A percentile compares a stretch with the other conserved stretches of the same genome.
Evolutionary conservation across 2,888 invertebrate species (phyloP).

Genomic region (Cacoxenus indagator): DNA sequence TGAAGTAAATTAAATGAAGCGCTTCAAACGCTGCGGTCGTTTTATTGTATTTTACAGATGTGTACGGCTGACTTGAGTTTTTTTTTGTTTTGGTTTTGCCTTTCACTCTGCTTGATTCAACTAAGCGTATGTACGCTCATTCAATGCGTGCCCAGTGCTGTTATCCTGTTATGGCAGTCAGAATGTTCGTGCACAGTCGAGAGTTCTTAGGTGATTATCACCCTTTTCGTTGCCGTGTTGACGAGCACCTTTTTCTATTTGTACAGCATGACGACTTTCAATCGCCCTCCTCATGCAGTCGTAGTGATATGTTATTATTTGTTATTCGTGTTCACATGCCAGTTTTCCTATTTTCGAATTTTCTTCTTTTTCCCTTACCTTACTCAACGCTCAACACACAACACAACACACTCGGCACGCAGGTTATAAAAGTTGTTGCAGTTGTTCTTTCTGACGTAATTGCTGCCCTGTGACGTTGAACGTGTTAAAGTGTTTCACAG

Average conservation of each 20-base stretch:
- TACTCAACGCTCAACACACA: background rate
- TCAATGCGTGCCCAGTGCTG: background rate
- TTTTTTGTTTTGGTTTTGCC: background rate
- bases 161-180: background rate
- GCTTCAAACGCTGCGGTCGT: background rate
- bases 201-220: slow-evolving; percentile 39
- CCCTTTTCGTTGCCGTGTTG: slow-evolving; percentile 32
- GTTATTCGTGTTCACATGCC: slow-evolving; percentile 28
- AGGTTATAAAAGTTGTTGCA: no score
- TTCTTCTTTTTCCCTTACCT: background rate
- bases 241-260: slow-evolving; percentile 4
- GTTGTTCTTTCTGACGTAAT: no score
- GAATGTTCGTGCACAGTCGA: background rate
- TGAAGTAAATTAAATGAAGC: slow-evolving; percentile 3
- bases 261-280: slow-evolving; percentile 44
- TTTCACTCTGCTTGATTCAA: background rate
- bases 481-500: no score
- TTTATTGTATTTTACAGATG: background rate
- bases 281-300: slow-evolving; percentile 34
- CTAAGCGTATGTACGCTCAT: background rate
- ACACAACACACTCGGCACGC: no score
- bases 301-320: slow-evolving; percentile 22
- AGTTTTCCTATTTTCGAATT: background rate
- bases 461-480: no score
- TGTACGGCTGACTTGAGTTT: background rate